These are phyloP conservation scores for Stegodyphus dumicola DNA, from an alignment of 1,140 invertebrate species.

Conservation along the genomic window DNA sequence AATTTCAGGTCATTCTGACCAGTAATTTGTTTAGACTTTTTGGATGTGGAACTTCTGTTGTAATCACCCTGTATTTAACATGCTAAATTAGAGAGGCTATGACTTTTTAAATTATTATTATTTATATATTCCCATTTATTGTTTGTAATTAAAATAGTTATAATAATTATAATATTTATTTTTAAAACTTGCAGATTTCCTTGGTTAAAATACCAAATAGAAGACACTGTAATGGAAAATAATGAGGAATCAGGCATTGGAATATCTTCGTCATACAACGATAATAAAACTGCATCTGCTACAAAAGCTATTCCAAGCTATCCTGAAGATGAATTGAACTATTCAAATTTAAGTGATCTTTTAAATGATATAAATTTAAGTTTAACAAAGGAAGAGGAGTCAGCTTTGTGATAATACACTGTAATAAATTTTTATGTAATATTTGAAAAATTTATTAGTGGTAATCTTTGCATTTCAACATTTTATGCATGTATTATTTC, in stretches of 20 bases:
- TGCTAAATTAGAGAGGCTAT: background rate
- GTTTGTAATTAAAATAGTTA: background rate
- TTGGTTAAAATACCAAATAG: background rate
- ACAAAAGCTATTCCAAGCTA: background rate
- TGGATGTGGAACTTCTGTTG: background rate
- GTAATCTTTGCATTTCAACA: too few species aligned
- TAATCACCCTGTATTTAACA: background rate
- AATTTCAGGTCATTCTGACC: background rate
- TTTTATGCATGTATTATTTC: too few species aligned
- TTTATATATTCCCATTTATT: background rate
- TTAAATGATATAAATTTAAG: background rate
- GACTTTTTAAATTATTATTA: background rate
- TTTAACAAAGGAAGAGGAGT: too few species aligned
- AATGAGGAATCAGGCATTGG: background rate
- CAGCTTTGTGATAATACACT: too few species aligned
- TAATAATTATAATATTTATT: background rate
- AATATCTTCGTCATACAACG: background rate
- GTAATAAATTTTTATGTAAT: too few species aligned
- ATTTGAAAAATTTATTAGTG: too few species aligned
- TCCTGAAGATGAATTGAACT: background rate
- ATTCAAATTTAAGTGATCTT: background rate
- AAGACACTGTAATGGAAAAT: background rate
- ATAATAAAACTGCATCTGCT: background rate
- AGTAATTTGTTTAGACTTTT: background rate
- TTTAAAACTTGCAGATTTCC: background rate